phyloP scores from a whole-genome alignment of 1,140 invertebrate species.

The Leptonema lineaticorne region DNA sequence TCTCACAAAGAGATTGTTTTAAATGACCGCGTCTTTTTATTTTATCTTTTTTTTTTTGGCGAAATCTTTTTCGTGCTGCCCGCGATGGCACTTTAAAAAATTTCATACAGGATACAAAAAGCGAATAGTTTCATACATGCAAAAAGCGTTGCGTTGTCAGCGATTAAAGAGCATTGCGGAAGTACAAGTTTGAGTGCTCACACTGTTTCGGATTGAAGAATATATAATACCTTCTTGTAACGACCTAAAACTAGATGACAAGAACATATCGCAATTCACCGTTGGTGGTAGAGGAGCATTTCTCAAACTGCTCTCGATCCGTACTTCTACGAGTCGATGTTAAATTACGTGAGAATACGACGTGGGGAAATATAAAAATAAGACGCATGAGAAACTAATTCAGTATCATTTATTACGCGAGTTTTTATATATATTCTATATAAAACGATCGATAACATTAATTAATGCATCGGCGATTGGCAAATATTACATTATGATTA shows the following conservation, averaged over 20 bases:
- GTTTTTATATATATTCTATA: neutral
- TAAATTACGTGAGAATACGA: conserved; percentile 16
- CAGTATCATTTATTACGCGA: neutral
- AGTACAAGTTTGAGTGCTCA: no score
- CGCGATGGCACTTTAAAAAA: neutral
- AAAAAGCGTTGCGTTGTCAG: conserved; percentile 5
- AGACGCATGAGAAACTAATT: conserved; percentile 1
- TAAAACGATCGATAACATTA: neutral
- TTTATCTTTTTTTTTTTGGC: no score
- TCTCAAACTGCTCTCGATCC: conserved; percentile 21
- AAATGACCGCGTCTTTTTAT: no score
- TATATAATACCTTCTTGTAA: conserved; percentile 17
- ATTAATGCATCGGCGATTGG: neutral
- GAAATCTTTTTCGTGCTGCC: neutral
- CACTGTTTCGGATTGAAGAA: neutral
- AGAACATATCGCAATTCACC: conserved; percentile 19
- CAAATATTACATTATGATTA: no score
- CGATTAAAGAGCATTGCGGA: conserved; percentile 6
- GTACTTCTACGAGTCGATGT: neutral
- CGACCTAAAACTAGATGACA: conserved; percentile 25
- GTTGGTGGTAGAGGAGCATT: conserved; percentile 25
- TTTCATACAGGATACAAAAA: conserved; percentile 5
- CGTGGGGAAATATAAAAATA: neutral
- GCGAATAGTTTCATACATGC: neutral
- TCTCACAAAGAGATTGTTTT: neutral